Percentiles rank a stretch among this genome's conserved stretches.
These are phyloP conservation scores for Amblyraja radiata DNA, from an alignment of 2,797 vertebrate species.

Conservation along the genomic window DNA sequence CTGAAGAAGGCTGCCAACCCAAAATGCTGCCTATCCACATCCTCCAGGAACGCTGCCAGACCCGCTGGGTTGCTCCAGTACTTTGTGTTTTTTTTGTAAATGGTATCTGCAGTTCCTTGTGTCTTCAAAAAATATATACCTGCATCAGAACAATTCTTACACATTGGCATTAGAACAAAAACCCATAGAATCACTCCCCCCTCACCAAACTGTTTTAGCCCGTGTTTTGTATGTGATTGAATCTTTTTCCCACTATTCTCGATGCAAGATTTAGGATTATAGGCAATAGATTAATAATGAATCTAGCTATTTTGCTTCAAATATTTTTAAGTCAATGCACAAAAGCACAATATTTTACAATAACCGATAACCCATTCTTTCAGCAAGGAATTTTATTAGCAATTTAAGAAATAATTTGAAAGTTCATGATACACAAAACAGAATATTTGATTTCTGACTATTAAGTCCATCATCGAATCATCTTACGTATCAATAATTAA, in stretches of 20 bases:
- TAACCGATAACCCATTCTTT: not conserved
- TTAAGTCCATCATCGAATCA: constrained; percentile 28
- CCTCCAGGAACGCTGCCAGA: too few species aligned
- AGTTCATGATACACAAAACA: constrained; percentile 38
- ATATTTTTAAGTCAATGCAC: not conserved
- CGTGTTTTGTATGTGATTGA: too few species aligned
- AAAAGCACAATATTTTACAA: not conserved
- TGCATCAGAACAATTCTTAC: too few species aligned
- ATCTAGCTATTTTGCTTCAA: not conserved
- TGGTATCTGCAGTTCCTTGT: too few species aligned
- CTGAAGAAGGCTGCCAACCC: too few species aligned
- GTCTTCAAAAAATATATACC: too few species aligned
- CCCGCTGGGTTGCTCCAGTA: too few species aligned
- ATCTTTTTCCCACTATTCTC: not conserved
- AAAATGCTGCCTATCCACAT: too few species aligned
- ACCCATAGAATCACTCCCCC: not conserved
- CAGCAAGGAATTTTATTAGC: constrained; percentile 36
- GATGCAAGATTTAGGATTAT: not conserved
- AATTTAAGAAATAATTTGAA: constrained; percentile 37
- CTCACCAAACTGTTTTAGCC: too few species aligned
- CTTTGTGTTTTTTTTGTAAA: too few species aligned
- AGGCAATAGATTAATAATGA: not conserved
- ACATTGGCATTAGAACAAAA: too few species aligned
- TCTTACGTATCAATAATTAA: constrained; percentile 22
- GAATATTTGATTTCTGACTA: constrained; percentile 36